Percentiles rank a stretch among this genome's conserved stretches.
Conservation (phyloP, 2,113 vertebrate genomes). For the Spheniscus mendiculus region DNA sequence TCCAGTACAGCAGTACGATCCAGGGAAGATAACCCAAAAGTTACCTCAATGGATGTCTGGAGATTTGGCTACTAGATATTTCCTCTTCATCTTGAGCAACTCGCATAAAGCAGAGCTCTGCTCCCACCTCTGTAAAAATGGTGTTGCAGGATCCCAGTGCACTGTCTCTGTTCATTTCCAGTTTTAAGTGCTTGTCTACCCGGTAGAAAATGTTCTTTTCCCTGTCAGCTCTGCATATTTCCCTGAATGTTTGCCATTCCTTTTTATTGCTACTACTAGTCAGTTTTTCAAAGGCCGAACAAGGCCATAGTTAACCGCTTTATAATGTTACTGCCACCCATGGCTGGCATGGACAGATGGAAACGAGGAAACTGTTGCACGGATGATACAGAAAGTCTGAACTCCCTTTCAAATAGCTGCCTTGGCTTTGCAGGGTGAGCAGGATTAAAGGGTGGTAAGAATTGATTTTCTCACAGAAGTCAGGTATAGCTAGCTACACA, state of each 20-base stretch:
- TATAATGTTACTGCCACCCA: neutral
- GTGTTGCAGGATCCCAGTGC: neutral
- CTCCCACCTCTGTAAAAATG: neutral
- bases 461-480: constrained; percentile 44
- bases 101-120: neutral
- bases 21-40: neutral
- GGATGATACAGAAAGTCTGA: too few species aligned
- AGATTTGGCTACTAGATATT: neutral
- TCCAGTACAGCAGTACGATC: neutral
- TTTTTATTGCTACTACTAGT: neutral
- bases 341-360: neutral
- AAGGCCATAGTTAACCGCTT: neutral
- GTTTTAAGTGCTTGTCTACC: neutral
- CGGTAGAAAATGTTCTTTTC: neutral
- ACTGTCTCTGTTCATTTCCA: neutral
- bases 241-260: neutral
- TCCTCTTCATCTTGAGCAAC: neutral
- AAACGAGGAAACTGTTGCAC: neutral
- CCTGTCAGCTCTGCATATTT: neutral
- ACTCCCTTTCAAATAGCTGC: neutral
- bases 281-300: neutral
- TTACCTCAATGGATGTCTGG: neutral
- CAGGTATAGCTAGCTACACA: neutral
- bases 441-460: constrained; percentile 38
- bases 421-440: neutral